Evolutionary conservation across 2,797 vertebrate species (phyloP), one percentile per base, ranked within the genome.

Genomic region (Poeciliopsis presidionis): DNA sequence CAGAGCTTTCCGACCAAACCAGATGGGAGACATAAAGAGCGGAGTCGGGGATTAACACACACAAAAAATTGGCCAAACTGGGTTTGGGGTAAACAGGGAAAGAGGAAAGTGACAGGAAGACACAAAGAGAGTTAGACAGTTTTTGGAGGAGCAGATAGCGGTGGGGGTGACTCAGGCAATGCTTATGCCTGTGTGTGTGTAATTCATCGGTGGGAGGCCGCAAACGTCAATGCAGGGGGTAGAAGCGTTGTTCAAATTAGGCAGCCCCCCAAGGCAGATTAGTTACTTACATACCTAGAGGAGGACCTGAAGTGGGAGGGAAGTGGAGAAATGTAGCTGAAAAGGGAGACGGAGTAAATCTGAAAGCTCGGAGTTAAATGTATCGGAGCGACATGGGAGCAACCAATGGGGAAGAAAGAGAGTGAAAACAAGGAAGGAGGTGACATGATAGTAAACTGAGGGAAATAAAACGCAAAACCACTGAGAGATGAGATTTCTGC

Each of bases 141-240:
- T 82, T 86, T 80, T 61, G 75, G 73, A 73, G 77, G 63, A 83
- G 57, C 28, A 76, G 67, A 78, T 30, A 63, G 74, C 63, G 81
- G 49, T 22, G 86, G 83, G 83, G 84, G 77, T 79, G 36, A 82
- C 73, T 72, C 41, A 70, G 75, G 61, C 71, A 41, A 72, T 25
- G 79, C 73, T 71, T 70, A 65, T 81, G 81, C 77, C 81, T 81
- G 80, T 75, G 73, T 76, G 81, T 75, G 81, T 75, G 53, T 55
- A n/a, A 84, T 53, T 89, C 84, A 86, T 49, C 90, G 86, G 89
- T 90, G 88, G 90, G 79, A 85, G 81, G 85, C 86, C 92, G 81
- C 91, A 93, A 82, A 91, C 93, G 91, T 92, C 89, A 89, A 73
- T 91, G 89, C 89, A 91, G 91, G 92, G 91, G 93, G 90, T 91